Conservation (phyloP, 2,888 invertebrate species). For the Oxyscelio sp. region DNA sequence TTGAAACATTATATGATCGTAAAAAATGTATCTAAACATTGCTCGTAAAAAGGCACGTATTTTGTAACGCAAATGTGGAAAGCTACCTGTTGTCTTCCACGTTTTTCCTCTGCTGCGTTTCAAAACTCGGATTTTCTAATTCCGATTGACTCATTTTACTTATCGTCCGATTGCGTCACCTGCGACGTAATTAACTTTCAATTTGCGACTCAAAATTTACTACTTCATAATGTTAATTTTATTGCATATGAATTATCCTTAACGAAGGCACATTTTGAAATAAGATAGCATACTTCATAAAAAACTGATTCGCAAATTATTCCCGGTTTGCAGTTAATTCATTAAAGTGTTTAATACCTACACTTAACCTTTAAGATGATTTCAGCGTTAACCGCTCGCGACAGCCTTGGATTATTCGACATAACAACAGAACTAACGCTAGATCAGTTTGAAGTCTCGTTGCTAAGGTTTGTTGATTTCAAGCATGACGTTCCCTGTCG, state of each 20-base stretch:
- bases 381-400: not conserved
- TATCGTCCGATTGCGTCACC: not conserved
- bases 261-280: conserved; percentile 8
- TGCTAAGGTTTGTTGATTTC: conserved; percentile 53
- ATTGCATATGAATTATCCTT: not conserved
- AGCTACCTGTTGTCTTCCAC: conserved; percentile 42
- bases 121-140: conserved; percentile 4
- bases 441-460: conserved; percentile 25
- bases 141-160: conserved; percentile 13
- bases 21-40: not conserved
- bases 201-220: not conserved
- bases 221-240: not conserved
- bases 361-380: conserved; percentile 26
- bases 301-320: conserved; percentile 12
- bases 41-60: not conserved
- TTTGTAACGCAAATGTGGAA: not conserved
- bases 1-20: too few species aligned
- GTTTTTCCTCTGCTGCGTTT: conserved; percentile 6
- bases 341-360: conserved; percentile 16
- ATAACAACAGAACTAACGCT: conserved; percentile 24
- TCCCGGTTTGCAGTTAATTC: not conserved
- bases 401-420: conserved; percentile 9
- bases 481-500: conserved; percentile 15
- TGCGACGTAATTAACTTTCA: conserved; percentile 5
- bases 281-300: not conserved